Conservation (phyloP, 2,113 vertebrate species). For the Antechinus stuartii region DNA sequence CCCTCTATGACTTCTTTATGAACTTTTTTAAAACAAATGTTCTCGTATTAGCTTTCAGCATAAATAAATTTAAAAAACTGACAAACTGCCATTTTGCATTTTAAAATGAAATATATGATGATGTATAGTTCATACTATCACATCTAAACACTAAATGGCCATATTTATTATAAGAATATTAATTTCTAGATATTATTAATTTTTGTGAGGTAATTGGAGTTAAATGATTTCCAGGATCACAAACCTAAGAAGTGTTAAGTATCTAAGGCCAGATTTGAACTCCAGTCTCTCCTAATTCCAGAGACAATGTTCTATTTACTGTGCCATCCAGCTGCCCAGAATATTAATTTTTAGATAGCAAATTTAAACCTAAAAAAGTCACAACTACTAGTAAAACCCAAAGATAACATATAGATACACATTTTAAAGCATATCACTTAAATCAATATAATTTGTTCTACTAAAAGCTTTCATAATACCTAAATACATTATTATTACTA, state of each 20-base stretch:
- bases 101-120: not conserved
- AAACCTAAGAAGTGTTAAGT: too few relatives aligned
- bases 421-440: not conserved
- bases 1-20: not conserved
- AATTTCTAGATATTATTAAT: not conserved
- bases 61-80: not conserved
- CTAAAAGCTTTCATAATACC: not conserved
- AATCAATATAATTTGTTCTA: not conserved
- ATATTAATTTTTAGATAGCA: not conserved
- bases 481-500: not conserved
- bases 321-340: not conserved
- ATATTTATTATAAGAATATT: not conserved
- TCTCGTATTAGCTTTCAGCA: not conserved
- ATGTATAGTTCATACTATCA: not conserved
- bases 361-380: not conserved
- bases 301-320: too few relatives aligned
- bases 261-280: too few relatives aligned
- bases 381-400: not conserved
- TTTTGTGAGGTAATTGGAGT: too few relatives aligned
- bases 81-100: not conserved
- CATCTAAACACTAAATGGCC: not conserved
- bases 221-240: too few relatives aligned
- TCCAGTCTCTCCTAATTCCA: too few relatives aligned
- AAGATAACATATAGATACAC: not conserved
- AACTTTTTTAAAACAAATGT: not conserved